Evolutionary conservation across 2,113 vertebrate genomes (phyloP).

Genomic region (Forbesichthys agassizii): DNA sequence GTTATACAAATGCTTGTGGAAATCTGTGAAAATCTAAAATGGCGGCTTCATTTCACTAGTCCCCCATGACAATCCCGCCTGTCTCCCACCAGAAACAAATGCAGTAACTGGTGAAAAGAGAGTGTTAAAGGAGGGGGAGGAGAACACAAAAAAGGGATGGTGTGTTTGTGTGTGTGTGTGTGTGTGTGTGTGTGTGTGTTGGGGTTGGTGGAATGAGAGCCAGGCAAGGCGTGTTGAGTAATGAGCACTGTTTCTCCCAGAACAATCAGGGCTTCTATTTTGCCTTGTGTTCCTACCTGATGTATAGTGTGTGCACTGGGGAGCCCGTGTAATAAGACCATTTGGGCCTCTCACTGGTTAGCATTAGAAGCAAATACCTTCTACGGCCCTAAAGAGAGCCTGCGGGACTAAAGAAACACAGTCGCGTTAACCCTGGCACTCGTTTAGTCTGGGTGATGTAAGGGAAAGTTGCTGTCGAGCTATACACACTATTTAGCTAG

Average conservation of each 20-base stretch:
- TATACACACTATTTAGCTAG: slow-evolving; percentile 19
- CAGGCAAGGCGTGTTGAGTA: slow-evolving; percentile 69
- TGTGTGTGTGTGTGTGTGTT: slow-evolving; percentile 30
- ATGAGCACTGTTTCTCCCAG: slow-evolving; percentile 78
- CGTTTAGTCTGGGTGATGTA: slow-evolving; percentile 50
- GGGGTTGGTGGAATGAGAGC: slow-evolving; percentile 30
- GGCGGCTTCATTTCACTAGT: slow-evolving; percentile 4
- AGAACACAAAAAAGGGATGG: slow-evolving; percentile 22
- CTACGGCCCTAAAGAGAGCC: slow-evolving; percentile 71
- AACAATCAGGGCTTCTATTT: slow-evolving; percentile 80
- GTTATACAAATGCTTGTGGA: neutral
- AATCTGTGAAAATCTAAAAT: slow-evolving; percentile 13
- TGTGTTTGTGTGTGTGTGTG: slow-evolving; percentile 6
- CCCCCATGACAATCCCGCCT: neutral
- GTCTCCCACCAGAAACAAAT: slow-evolving; percentile 3
- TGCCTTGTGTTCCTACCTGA: slow-evolving; percentile 74
- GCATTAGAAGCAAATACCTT: slow-evolving; percentile 78
- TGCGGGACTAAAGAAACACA: slow-evolving; percentile 66
- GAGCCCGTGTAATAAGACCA: slow-evolving; percentile 80
- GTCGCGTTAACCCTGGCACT: slow-evolving; percentile 46
- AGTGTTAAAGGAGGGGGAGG: slow-evolving; percentile 26
- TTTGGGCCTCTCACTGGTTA: slow-evolving; percentile 77
- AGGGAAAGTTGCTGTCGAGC: slow-evolving; percentile 30
- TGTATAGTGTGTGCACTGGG: slow-evolving; percentile 72
- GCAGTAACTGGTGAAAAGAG: neutral